Base-by-base conservation (phyloP, 2,888 invertebrate species). In the Ichneumoninae sp. region DNA sequence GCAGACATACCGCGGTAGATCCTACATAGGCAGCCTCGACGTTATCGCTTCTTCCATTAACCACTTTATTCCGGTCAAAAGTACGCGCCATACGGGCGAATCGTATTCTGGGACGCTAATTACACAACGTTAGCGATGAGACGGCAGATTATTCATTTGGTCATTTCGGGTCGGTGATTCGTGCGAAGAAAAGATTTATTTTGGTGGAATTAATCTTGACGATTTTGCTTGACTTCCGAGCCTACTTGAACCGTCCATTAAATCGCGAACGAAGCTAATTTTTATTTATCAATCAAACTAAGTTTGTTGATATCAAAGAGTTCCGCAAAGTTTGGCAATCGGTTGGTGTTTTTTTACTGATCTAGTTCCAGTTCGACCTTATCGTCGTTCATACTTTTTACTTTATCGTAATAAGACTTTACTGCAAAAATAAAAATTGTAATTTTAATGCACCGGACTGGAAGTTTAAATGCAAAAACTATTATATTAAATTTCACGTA, bases 1-100 rank as follows among this genome's bases (percentile, higher is more conserved):
- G 63, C 22, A 30, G 4, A 13, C 30, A 7, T 63, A 30, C 63
- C 63, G 63, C 63, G 63, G 16, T 19, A 19, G 47, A 33, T 63
- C 22, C 30, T 22, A 47, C 44, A 47, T 10, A 40, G 22, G 7
- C 52, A 73, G 60, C 52, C 54, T 26, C 60, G 30, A 60, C 44
- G 30, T 74, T 63, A 54, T 47, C 52, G 30, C n/a, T 74, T 33
- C n/a, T 74, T 60, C 26, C 10, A 47, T 47, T 30, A 30, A 63
- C 74, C 63, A 30, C 60, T 8, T 30, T 44, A 16, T 63, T 30
- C 47, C 36, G 30, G 8, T n/a, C 63, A 63, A 16, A 50, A 10
- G 52, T 19, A 30, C 52, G 40, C 26, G 66, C 65, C 52, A 65
- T 75, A 65, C 75, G 22, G 13, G 30, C 52, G 50, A 36, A 19